Conservation (phyloP, 2,888 invertebrate species). For the Prionchulus punctatus region DNA sequence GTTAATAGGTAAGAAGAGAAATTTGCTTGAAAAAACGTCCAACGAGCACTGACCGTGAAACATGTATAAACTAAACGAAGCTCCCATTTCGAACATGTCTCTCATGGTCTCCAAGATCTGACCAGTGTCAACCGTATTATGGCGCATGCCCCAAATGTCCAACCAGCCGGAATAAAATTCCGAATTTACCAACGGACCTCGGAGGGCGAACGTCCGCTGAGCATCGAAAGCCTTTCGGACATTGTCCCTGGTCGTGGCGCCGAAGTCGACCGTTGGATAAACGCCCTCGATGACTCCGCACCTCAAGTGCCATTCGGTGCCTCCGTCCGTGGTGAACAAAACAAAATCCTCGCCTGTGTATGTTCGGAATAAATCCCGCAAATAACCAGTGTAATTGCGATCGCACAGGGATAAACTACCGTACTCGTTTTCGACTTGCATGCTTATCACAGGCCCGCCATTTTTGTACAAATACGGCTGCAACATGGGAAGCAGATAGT, state of each 20-base stretch:
- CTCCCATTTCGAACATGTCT: conserved; percentile 14
- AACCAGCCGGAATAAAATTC: conserved; percentile 76
- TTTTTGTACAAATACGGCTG: conserved; percentile 32
- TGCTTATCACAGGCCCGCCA: conserved; percentile 31
- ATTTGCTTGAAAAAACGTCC: no score
- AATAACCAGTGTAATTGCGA: conserved; percentile 47
- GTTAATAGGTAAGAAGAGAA: no score
- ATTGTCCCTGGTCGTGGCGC: conserved; percentile 15
- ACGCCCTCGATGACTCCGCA: conserved; percentile 52
- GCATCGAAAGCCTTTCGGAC: conserved; percentile 26
- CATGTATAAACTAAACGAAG: conserved; percentile 27
- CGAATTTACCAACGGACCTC: conserved; percentile 66
- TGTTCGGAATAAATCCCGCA: conserved; percentile 46
- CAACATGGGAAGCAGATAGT: conserved; percentile 29
- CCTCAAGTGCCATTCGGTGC: conserved; percentile 37
- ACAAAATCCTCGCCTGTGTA: conserved; percentile 49
- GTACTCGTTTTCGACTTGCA: conserved; percentile 70
- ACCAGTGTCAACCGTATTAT: not conserved
- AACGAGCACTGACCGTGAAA: no score
- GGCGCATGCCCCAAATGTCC: conserved; percentile 62
- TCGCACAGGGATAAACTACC: conserved; percentile 63
- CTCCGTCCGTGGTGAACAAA: conserved; percentile 67
- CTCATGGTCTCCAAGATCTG: conserved; percentile 11
- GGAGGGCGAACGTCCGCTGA: conserved; percentile 38
- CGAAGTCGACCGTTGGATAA: conserved; percentile 48